Percentiles rank a stretch among this genome's conserved stretches.
Evolutionary conservation across 2,113 vertebrate genomes (phyloP).

Genomic region (Benitochromis conjunctus): DNA sequence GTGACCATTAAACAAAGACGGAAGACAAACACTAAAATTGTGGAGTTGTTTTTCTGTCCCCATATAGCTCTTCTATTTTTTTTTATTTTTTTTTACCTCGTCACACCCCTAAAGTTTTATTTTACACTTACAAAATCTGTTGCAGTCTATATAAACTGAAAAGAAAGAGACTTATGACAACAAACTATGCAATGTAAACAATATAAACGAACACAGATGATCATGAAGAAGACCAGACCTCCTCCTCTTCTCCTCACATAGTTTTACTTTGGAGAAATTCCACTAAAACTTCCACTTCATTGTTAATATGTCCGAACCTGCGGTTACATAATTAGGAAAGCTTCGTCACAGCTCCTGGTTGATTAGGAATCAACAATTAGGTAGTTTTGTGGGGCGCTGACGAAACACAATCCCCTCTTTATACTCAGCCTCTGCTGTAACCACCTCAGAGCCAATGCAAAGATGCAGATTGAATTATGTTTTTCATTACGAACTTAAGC

Average conservation of each 20-base stretch:
- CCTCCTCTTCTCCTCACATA: neutral
- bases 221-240: neutral
- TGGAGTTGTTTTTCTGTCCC: slow-evolving; percentile 22
- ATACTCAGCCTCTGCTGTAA: slow-evolving; percentile 52
- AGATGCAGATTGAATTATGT: slow-evolving; percentile 23
- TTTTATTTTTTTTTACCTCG: slow-evolving; percentile 13
- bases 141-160: neutral
- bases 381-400: slow-evolving; percentile 70
- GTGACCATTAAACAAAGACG: neutral
- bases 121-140: neutral
- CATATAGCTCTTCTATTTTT: neutral
- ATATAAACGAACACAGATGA: neutral
- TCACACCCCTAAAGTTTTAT: neutral
- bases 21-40: slow-evolving; percentile 25
- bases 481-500: slow-evolving; percentile 27
- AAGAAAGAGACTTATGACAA: neutral
- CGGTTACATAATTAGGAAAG: slow-evolving; percentile 72
- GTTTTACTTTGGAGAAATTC: slow-evolving; percentile 19
- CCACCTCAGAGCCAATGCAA: slow-evolving; percentile 31
- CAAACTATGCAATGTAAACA: neutral
- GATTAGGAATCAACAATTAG: slow-evolving; percentile 75
- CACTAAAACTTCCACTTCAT: slow-evolving; percentile 39
- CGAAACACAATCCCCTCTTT: slow-evolving; percentile 78
- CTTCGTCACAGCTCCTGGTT: slow-evolving; percentile 59
- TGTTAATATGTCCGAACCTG: slow-evolving; percentile 65